phyloP scores from a whole-genome alignment of 2,113 vertebrate genomes.

The Fukomys damarensis region DNA sequence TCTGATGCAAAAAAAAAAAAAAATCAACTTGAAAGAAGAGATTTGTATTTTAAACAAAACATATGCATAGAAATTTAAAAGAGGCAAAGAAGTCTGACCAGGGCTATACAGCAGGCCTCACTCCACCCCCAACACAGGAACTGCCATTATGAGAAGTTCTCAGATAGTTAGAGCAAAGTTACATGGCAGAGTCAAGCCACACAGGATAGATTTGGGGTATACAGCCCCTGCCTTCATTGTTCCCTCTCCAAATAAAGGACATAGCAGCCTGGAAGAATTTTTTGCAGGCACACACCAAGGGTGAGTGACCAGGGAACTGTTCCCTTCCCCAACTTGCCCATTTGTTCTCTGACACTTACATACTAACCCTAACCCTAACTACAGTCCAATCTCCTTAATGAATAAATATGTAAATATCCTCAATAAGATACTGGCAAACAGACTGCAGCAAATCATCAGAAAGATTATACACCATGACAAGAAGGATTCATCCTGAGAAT shows the following conservation, averaged over 20 bases:
- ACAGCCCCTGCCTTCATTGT: too few relatives aligned
- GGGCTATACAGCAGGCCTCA: neutral
- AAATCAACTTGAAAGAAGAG: too few relatives aligned
- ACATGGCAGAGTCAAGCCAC: neutral
- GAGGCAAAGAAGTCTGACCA: neutral
- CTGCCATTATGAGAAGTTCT: neutral
- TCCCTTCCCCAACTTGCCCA: neutral
- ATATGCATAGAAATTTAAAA: neutral
- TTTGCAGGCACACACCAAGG: neutral
- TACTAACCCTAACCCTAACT: neutral
- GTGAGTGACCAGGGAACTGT: neutral
- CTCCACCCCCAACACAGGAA: neutral
- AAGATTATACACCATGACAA: too few relatives aligned
- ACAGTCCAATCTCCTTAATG: too few relatives aligned
- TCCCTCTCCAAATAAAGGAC: too few relatives aligned
- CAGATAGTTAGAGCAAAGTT: neutral
- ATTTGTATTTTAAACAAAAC: neutral
- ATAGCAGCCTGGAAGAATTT: neutral
- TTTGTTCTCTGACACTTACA: neutral
- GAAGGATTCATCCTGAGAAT: too few relatives aligned
- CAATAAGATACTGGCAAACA: too few relatives aligned
- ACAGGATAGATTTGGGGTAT: too few relatives aligned
- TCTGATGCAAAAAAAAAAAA: neutral
- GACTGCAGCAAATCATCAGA: too few relatives aligned
- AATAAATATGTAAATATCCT: too few relatives aligned